Conservation (phyloP, 2,888 invertebrate genomes). For the Plutella xylostella region DNA sequence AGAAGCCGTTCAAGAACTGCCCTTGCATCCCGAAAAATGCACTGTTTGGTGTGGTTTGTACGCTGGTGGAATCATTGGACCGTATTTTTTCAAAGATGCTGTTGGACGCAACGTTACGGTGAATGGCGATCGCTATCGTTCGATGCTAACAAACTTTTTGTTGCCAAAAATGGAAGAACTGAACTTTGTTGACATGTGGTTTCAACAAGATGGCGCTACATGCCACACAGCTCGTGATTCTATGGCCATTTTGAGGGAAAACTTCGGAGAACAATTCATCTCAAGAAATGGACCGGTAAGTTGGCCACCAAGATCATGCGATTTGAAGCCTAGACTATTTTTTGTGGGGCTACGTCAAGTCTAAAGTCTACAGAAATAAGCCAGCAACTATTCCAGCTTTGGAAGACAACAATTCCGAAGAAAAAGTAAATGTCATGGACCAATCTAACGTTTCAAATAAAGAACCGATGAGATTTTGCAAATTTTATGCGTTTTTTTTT, state of each 20-base stretch:
- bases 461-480: background rate
- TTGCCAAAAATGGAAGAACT: constrained; percentile 12
- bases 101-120: constrained; percentile 9
- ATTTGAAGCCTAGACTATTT: background rate
- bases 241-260: too few relatives aligned
- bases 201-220: too few relatives aligned
- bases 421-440: too few relatives aligned
- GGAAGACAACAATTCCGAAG: too few relatives aligned
- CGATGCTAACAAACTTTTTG: constrained; percentile 21
- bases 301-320: background rate
- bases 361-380: too few relatives aligned
- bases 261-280: too few relatives aligned
- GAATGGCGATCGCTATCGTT: constrained; percentile 5
- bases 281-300: too few relatives aligned
- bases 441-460: constrained; percentile 2
- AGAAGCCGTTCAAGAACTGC: constrained; percentile 9
- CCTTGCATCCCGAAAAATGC: constrained; percentile 13
- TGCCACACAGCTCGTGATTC: too few relatives aligned
- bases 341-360: background rate
- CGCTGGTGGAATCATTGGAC: constrained; percentile 30
- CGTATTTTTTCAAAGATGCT: constrained; percentile 20
- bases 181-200: background rate
- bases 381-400: too few relatives aligned
- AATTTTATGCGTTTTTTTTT: constrained; percentile 3
- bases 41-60: constrained; percentile 12